These are phyloP conservation scores for Dendrolimus kikuchii DNA, from an alignment of 1,140 invertebrate genomes.

Conservation along the genomic window DNA sequence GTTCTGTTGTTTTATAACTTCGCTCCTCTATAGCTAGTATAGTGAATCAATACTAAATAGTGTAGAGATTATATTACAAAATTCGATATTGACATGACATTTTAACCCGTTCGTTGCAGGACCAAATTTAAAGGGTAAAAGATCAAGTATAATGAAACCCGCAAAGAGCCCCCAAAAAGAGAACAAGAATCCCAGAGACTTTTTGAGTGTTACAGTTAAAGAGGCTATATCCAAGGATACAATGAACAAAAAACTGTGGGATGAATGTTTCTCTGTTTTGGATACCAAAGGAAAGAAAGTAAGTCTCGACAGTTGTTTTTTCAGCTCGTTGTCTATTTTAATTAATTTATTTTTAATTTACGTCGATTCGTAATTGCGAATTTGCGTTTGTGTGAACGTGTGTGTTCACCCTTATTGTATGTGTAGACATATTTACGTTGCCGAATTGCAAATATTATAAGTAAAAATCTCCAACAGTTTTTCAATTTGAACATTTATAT, in stretches of 20 bases:
- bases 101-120: too few species aligned
- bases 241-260: slow-evolving; percentile 80
- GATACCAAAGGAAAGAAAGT: slow-evolving; percentile 72
- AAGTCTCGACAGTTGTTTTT: slow-evolving; percentile 14
- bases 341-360: slow-evolving; percentile 1
- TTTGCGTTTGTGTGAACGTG: too few species aligned
- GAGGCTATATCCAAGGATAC: slow-evolving; percentile 75
- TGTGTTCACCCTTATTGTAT: too few species aligned
- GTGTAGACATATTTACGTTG: too few species aligned
- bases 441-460: too few species aligned
- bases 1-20: too few species aligned
- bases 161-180: slow-evolving; percentile 24
- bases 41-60: too few species aligned
- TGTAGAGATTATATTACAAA: too few species aligned
- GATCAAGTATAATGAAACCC: slow-evolving; percentile 12
- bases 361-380: not conserved
- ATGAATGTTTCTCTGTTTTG: slow-evolving; percentile 68
- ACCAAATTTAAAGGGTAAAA: too few species aligned
- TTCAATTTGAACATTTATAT: too few species aligned
- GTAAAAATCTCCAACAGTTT: too few species aligned
- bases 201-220: slow-evolving; percentile 51
- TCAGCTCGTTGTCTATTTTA: not conserved
- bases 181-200: slow-evolving; percentile 20
- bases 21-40: too few species aligned
- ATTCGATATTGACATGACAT: slow-evolving; percentile 1